A percentile compares a stretch with the other conserved stretches of the same genome.
phyloP scores from a whole-genome alignment of 2,797 vertebrate species.

The Tarsius wallacei region DNA sequence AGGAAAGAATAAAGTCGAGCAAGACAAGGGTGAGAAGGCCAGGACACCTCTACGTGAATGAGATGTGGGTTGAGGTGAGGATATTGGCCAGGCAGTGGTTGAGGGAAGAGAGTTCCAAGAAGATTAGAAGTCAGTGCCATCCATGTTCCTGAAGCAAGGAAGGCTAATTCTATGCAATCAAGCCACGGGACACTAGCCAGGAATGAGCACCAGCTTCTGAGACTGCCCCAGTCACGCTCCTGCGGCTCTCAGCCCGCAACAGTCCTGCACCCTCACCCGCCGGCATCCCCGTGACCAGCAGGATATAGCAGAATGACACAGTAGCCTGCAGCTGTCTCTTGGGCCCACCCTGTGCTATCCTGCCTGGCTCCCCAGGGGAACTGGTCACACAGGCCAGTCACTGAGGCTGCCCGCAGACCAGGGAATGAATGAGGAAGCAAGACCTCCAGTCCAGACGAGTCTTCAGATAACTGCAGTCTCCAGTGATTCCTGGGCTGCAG shows the following conservation, averaged over 20 bases:
- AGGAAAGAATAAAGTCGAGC: no score
- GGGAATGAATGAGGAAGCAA: not conserved
- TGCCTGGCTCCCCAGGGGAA: no score
- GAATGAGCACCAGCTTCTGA: no score
- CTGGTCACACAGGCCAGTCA: not conserved
- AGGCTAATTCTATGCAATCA: no score
- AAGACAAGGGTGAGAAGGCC: rapidly evolving
- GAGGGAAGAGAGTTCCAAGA: no score
- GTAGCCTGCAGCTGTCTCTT: no score
- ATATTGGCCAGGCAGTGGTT: not conserved
- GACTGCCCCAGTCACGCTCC: no score
- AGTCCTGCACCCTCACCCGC: not conserved
- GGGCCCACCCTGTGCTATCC: no score
- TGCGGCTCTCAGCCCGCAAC: not conserved
- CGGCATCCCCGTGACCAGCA: no score
- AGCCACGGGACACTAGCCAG: no score
- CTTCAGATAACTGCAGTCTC: not conserved
- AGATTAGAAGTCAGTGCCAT: not conserved
- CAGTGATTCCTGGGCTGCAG: not conserved
- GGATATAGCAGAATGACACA: not conserved
- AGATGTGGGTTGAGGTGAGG: not conserved
- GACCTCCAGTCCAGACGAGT: not conserved
- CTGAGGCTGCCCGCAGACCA: not conserved
- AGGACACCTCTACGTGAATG: no score
- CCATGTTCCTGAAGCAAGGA: not conserved